Conservation (phyloP, 2,113 vertebrate species). For the Sceloporus undulatus region DNA sequence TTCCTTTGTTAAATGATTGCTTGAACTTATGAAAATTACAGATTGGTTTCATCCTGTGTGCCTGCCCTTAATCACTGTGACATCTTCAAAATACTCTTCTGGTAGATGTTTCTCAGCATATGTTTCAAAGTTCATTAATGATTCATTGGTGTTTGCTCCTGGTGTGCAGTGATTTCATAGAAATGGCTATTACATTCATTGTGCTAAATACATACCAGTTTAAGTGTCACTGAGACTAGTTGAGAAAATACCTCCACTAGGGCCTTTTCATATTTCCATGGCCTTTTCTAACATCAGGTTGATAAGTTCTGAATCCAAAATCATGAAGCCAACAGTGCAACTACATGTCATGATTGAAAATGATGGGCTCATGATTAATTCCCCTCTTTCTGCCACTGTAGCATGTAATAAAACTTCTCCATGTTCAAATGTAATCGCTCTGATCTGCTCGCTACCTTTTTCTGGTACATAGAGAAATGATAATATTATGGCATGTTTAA, state of each 20-base stretch:
- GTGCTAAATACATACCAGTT: conserved; percentile 4
- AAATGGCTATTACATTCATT: not conserved
- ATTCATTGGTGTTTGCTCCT: conserved; percentile 37
- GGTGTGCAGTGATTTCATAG: conserved; percentile 33
- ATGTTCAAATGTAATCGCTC: too few species aligned
- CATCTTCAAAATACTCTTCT: conserved; percentile 54
- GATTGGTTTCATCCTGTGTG: conserved; percentile 55
- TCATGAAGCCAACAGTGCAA: not conserved
- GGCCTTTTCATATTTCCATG: not conserved
- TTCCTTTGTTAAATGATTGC: not conserved
- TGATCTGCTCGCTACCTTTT: not conserved
- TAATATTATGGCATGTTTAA: too few species aligned
- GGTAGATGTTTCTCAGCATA: conserved; percentile 44
- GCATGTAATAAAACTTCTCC: not conserved
- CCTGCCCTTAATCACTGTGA: conserved; percentile 48
- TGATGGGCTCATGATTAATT: not conserved
- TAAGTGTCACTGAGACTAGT: not conserved
- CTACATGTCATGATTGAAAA: not conserved
- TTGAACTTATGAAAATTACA: conserved; percentile 55
- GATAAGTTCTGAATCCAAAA: not conserved
- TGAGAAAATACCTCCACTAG: not conserved
- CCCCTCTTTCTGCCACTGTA: not conserved
- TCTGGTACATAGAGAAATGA: not conserved
- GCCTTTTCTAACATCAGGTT: not conserved
- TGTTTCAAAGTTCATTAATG: conserved; percentile 51